Conservation (phyloP, 2,888 invertebrate species). For the Hesperia comma region DNA sequence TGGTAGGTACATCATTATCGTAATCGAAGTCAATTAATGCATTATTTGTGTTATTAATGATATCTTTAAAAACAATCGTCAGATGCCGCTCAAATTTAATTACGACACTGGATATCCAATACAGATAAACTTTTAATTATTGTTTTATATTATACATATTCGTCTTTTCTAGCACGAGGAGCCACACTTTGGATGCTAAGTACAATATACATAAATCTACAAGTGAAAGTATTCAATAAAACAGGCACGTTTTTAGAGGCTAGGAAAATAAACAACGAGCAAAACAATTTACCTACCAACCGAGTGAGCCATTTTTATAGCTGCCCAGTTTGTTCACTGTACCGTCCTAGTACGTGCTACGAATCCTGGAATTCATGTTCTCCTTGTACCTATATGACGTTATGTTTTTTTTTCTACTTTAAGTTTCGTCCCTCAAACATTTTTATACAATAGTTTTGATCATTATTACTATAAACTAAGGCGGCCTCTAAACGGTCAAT, state of each 20-base stretch:
- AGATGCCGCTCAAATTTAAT: too few species aligned
- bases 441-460: not conserved
- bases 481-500: too few species aligned
- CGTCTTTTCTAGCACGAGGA: too few species aligned
- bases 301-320: conserved; percentile 78
- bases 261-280: conserved; percentile 76
- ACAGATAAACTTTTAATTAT: too few species aligned
- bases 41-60: too few species aligned
- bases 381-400: conserved; percentile 2
- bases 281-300: conserved; percentile 80
- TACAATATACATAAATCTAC: not conserved
- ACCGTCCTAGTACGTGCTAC: conserved; percentile 46
- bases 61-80: too few species aligned
- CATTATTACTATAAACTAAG: too few species aligned
- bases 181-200: not conserved
- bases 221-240: conserved; percentile 51
- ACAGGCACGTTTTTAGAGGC: conserved; percentile 75
- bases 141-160: too few species aligned
- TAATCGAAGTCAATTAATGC: too few species aligned
- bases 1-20: too few species aligned
- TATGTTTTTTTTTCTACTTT: not conserved
- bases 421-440: not conserved
- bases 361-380: conserved; percentile 8
- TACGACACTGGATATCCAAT: too few species aligned
- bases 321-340: conserved; percentile 80